Evolutionary conservation across 2,888 invertebrate genomes (phyloP).

Genomic region (Noctua fimbriata): DNA sequence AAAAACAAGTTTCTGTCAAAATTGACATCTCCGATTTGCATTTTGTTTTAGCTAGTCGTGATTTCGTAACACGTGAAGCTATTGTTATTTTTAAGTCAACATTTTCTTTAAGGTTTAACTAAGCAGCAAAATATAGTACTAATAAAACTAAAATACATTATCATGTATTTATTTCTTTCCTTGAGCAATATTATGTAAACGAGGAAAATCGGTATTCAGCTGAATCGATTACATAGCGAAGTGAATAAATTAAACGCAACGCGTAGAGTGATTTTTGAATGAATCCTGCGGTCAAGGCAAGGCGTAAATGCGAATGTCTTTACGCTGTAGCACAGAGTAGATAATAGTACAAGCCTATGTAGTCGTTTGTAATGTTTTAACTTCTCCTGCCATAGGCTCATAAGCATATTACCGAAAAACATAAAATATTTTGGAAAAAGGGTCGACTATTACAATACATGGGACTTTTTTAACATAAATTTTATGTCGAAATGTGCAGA

Average conservation of each 20-base stretch:
- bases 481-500: background rate
- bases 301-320: background rate
- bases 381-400: background rate
- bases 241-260: conserved; percentile 22
- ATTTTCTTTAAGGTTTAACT: background rate
- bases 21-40: background rate
- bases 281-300: background rate
- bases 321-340: too few relatives aligned
- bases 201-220: background rate
- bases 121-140: background rate
- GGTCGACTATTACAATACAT: background rate
- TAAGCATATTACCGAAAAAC: background rate
- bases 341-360: background rate
- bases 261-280: background rate
- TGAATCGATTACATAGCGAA: background rate
- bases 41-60: conserved; percentile 26
- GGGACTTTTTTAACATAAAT: too few relatives aligned
- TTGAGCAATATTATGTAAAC: background rate
- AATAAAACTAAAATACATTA: background rate
- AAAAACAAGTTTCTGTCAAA: conserved; percentile 41
- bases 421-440: background rate
- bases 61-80: background rate
- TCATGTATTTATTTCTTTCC: background rate
- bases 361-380: background rate
- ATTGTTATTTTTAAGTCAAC: background rate